Percentiles rank a stretch among this genome's conserved stretches.
phyloP scores from a whole-genome alignment of 2,113 vertebrate species.

The Psettodes erumei region DNA sequence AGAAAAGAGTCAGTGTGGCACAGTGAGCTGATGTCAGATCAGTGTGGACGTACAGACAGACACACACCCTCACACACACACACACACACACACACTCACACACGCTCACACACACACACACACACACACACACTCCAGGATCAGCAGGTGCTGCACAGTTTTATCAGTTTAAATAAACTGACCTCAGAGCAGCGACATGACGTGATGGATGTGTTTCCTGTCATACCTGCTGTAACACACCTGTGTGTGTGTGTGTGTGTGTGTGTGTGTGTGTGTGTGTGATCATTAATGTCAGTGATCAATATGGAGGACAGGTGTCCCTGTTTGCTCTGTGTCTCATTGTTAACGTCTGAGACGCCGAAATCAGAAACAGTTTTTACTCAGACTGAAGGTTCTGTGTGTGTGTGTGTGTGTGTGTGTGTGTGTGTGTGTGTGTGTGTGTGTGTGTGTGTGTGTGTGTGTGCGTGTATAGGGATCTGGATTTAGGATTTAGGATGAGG shows the following conservation, averaged over 20 bases:
- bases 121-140: background rate
- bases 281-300: background rate
- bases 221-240: background rate
- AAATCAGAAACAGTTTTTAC: too few species aligned
- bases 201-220: background rate
- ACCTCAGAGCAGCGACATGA: background rate
- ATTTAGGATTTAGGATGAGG: constrained; percentile 4
- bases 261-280: background rate
- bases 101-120: constrained; percentile 13
- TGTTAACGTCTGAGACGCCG: too few species aligned
- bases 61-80: background rate
- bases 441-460: background rate
- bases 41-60: too few species aligned
- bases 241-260: constrained; percentile 12
- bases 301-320: constrained; percentile 3
- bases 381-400: background rate
- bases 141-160: constrained; percentile 59
- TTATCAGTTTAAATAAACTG: constrained; percentile 37
- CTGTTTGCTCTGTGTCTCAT: too few species aligned
- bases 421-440: background rate
- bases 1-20: constrained; percentile 32
- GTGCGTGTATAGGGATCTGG: background rate
- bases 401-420: background rate
- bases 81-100: constrained; percentile 8
- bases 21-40: too few species aligned